Evolutionary conservation across 1,140 invertebrate species (phyloP).

Genomic region (Dinoponera quadriceps): DNA sequence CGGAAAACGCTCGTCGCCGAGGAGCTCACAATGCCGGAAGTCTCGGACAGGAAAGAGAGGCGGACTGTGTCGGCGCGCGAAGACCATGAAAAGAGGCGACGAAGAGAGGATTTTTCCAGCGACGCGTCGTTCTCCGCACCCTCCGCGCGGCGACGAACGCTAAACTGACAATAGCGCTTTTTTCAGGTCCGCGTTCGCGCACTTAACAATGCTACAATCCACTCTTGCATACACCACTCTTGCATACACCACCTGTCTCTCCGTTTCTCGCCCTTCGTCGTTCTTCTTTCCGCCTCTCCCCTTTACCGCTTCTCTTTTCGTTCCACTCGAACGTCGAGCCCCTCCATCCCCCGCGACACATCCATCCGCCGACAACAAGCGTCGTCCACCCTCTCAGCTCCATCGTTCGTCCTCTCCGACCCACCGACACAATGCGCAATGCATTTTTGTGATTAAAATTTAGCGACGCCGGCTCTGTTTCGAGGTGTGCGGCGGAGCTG

Average conservation of each 20-base stretch:
- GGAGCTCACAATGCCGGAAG: slow-evolving; percentile 50
- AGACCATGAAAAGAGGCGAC: slow-evolving; percentile 62
- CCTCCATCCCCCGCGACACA: slow-evolving; percentile 31
- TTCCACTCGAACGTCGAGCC: slow-evolving; percentile 50
- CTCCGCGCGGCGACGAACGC: slow-evolving; percentile 63
- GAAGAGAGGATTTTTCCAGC: slow-evolving; percentile 57
- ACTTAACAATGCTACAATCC: slow-evolving; percentile 76
- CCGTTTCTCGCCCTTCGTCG: slow-evolving; percentile 28
- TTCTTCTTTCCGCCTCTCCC: slow-evolving; percentile 23
- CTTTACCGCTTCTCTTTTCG: slow-evolving; percentile 65
- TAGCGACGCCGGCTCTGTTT: slow-evolving; percentile 64
- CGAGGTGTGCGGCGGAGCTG: background rate
- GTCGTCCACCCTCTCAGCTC: slow-evolving; percentile 42
- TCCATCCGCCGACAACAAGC: slow-evolving; percentile 53
- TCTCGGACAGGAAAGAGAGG: slow-evolving; percentile 44
- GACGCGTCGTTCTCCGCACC: background rate
- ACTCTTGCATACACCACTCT: slow-evolving; percentile 43
- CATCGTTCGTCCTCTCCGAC: slow-evolving; percentile 21
- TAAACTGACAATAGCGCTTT: slow-evolving; percentile 80
- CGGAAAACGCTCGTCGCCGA: background rate
- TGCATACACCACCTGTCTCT: slow-evolving; percentile 19
- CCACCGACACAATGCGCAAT: slow-evolving; percentile 77
- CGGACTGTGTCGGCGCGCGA: slow-evolving; percentile 23
- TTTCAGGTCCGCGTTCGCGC: slow-evolving; percentile 71
- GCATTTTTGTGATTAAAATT: slow-evolving; percentile 83